A percentile compares a stretch with the other conserved stretches of the same genome.
Evolutionary conservation across 2,888 invertebrate species (phyloP).

Genomic region (Latrodectus elegans): DNA sequence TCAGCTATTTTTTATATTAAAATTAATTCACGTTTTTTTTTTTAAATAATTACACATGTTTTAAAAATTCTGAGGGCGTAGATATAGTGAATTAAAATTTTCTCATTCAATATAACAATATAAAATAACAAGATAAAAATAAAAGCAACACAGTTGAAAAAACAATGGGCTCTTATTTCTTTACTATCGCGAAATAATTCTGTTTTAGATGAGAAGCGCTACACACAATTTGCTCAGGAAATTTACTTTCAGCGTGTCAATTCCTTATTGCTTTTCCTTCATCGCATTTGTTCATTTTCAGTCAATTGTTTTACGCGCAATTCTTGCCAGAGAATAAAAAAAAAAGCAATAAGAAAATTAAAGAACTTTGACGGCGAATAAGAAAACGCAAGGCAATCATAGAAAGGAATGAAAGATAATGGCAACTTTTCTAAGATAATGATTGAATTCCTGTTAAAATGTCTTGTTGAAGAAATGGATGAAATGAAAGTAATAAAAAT

Average conservation of each 20-base stretch:
- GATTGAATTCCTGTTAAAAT: slow-evolving; percentile 38
- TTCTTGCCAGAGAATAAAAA: not conserved
- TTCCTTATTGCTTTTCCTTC: not conserved
- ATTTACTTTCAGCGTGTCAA: not conserved
- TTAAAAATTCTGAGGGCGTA: too few relatives aligned
- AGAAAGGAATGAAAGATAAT: not conserved
- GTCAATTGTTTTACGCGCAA: slow-evolving; percentile 8
- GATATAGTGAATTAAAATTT: too few relatives aligned
- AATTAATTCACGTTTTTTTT: too few relatives aligned
- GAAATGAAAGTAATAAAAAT: slow-evolving; percentile 9
- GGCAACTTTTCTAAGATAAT: slow-evolving; percentile 28
- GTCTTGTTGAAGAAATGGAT: slow-evolving; percentile 16
- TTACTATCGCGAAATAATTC: not conserved
- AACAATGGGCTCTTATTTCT: too few relatives aligned
- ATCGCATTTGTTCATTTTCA: slow-evolving; percentile 8
- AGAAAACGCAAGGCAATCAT: not conserved
- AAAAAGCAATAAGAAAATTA: not conserved
- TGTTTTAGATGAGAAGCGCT: not conserved
- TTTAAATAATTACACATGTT: too few relatives aligned
- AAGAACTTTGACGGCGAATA: not conserved
- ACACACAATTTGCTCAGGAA: too few relatives aligned
- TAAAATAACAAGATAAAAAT: too few relatives aligned
- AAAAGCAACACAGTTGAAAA: too few relatives aligned
- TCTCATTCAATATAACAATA: too few relatives aligned
- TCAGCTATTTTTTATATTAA: too few relatives aligned